Conservation (phyloP, 2,113 vertebrate species). For the Cheirogaleus medius region DNA sequence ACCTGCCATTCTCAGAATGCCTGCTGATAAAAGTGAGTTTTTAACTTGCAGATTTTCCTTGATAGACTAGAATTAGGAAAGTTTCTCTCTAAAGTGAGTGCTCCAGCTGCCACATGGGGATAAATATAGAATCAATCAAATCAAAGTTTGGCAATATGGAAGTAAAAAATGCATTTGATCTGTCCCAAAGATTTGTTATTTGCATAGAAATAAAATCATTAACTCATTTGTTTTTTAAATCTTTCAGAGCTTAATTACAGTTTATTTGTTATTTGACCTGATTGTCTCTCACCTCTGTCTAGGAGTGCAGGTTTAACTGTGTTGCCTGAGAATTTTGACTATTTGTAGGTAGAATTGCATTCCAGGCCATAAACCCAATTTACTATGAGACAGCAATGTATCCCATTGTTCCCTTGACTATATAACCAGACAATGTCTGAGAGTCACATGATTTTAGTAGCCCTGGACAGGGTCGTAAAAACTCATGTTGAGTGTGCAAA, state of each 20-base stretch:
- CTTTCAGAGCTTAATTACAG: slow-evolving; percentile 62
- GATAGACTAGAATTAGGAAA: slow-evolving; percentile 85
- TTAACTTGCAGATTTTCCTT: slow-evolving; percentile 88
- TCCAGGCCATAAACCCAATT: not conserved
- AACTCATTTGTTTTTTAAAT: slow-evolving; percentile 69
- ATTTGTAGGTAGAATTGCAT: not conserved
- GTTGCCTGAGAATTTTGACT: not conserved
- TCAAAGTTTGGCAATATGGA: slow-evolving; percentile 83
- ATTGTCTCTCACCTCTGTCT: slow-evolving; percentile 30
- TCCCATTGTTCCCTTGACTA: not conserved
- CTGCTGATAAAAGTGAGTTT: slow-evolving; percentile 85
- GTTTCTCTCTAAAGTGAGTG: slow-evolving; percentile 77
- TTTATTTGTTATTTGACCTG: slow-evolving; percentile 54
- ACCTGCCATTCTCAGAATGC: slow-evolving; percentile 84
- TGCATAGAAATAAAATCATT: slow-evolving; percentile 78
- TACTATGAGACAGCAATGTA: not conserved
- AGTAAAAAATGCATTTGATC: slow-evolving; percentile 71
- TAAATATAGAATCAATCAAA: slow-evolving; percentile 86
- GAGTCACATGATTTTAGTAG: not conserved
- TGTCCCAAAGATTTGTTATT: slow-evolving; percentile 67
- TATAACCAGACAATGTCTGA: not conserved
- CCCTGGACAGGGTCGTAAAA: not conserved
- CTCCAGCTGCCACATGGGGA: slow-evolving; percentile 81
- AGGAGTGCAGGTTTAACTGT: not conserved
- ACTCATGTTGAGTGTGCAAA: not conserved